These are phyloP conservation scores for Arnoldichthys spilopterus DNA, from an alignment of 2,797 vertebrate species.

Conservation along the genomic window DNA sequence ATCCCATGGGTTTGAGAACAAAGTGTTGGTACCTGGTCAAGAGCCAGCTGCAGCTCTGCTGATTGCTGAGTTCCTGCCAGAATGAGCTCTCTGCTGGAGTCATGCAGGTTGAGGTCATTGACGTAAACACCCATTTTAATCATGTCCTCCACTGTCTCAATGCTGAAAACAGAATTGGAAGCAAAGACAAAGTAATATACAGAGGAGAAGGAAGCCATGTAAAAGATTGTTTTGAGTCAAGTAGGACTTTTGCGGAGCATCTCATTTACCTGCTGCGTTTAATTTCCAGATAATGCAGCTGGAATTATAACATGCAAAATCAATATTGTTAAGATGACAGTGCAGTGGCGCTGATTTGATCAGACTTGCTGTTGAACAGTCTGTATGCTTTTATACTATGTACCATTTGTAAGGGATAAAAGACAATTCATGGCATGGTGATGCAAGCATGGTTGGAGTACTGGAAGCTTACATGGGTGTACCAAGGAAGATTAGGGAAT, in stretches of 20 bases:
- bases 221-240: background rate
- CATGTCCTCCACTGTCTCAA: conserved; percentile 81
- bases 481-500: conserved; percentile 81
- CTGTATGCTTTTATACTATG: background rate
- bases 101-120: conserved; percentile 79
- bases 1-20: background rate
- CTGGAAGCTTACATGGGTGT: conserved; percentile 76
- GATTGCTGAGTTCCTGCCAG: conserved; percentile 80
- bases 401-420: conserved; percentile 3
- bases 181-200: background rate
- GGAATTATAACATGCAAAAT: background rate
- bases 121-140: conserved; percentile 82
- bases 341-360: background rate
- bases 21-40: conserved; percentile 73
- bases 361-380: background rate
- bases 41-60: conserved; percentile 79
- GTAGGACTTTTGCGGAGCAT: background rate
- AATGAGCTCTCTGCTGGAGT: conserved; percentile 81
- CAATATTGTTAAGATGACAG: no score
- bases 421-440: background rate
- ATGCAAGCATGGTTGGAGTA: background rate
- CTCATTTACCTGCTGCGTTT: conserved; percentile 7
- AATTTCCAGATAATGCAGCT: background rate
- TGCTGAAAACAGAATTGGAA: conserved; percentile 56
- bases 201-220: conserved; percentile 4